Evolutionary conservation across 1,140 invertebrate genomes (phyloP), one percentile per base, ranked within the genome.

Genomic region (Ceratina japonica): DNA sequence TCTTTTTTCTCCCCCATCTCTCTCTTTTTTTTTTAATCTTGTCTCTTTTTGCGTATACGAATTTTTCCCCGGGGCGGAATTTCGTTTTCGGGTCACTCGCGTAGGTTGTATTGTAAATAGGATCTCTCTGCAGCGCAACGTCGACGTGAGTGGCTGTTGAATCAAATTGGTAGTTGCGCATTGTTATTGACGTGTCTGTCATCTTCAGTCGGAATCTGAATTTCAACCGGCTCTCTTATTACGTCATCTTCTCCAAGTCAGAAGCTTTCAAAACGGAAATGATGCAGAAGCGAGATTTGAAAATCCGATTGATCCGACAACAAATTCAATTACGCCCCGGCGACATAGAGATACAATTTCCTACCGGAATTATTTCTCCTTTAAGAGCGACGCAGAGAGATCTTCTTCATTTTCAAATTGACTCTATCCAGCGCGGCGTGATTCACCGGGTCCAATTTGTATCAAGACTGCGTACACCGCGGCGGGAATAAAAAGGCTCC

Each of bases 131-230:
- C 37, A 44, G 10, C 5, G 61, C 24, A 62, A 62, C 24, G 61
- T 18, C 27, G 15, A 44, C 37, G 37, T 31, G 61, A 62, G 61
- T 62, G 24, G n/a, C 16, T 27, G 61, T 27, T 62, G 61, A 27
- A 62, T 27, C 61, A 31, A 62, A 62, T 62, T 61, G 58, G 22
- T 62, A 27, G 61, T 27, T 61, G 24, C 24, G 61, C 27, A 18
- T 62, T 62, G 61, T 62, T 62, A 62, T 62, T 16, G 61, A 62
- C 24, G 61, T 31, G 16, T 13, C 61, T 62, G 61, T 62, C 61
- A 62, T 62, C 61, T 18, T 62, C 61, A 31, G 24, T 7, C 3
- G 37, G 37, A 44, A 44, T 44, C 37, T 18, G 61, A 62, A 62
- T 62, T 31, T 62, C 15, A 62, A 62, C 24, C 24, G 27, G 7